These are phyloP conservation scores for Diorhabda carinulata DNA, from an alignment of 1,140 invertebrate species.

Conservation along the genomic window DNA sequence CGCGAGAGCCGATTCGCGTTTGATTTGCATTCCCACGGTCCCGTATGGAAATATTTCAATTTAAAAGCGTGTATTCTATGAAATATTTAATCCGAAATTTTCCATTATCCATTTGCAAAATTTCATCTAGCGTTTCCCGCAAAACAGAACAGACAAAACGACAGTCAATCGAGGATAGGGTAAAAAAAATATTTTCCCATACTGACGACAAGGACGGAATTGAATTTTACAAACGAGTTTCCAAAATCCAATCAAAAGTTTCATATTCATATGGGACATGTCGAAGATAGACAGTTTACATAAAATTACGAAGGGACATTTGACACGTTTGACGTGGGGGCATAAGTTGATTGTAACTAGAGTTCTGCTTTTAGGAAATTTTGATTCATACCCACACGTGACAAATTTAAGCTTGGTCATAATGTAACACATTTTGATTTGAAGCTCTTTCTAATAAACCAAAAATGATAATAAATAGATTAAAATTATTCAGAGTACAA, in stretches of 20 bases:
- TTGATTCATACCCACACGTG: too few species aligned
- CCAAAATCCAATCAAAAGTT: constrained; percentile 1
- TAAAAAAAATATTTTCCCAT: not conserved
- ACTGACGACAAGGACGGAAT: not conserved
- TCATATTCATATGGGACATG: not conserved
- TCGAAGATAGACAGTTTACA: not conserved
- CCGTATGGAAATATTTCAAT: not conserved
- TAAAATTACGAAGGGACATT: not conserved
- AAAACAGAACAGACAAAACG: constrained; percentile 1
- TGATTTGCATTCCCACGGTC: not conserved
- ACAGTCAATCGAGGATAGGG: not conserved
- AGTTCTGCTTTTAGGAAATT: too few species aligned
- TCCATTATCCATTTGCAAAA: not conserved
- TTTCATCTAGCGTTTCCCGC: not conserved
- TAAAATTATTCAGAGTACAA: too few species aligned
- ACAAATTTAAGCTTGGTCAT: too few species aligned
- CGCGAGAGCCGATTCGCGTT: not conserved
- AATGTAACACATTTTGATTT: too few species aligned
- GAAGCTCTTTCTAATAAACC: too few species aligned
- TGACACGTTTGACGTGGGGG: not conserved
- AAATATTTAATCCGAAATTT: not conserved
- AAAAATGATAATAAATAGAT: too few species aligned
- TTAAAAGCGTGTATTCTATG: not conserved
- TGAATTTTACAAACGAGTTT: constrained; percentile 1
- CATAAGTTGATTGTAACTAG: not conserved